Evolutionary conservation across 2,888 invertebrate genomes (phyloP).

Genomic region (Andrena flavipes): DNA sequence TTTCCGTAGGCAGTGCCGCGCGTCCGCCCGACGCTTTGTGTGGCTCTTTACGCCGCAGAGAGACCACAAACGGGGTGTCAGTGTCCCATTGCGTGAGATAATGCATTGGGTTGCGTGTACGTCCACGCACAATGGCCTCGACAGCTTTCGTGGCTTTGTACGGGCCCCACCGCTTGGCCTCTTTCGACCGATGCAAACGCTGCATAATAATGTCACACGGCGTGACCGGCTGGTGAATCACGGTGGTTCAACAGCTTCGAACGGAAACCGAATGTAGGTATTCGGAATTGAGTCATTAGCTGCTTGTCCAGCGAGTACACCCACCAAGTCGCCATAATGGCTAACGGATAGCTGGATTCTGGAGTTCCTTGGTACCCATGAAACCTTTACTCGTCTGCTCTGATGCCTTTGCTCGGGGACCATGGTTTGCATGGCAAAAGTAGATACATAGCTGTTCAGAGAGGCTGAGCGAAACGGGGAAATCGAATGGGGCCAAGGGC

Average conservation of each 20-base stretch:
- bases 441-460: background rate
- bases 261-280: constrained; percentile 36
- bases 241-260: constrained; percentile 47
- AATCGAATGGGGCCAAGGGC: constrained; percentile 16
- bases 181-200: constrained; percentile 69
- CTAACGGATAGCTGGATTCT: background rate
- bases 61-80: constrained; percentile 77
- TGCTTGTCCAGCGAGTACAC: constrained; percentile 12
- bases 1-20: constrained; percentile 57
- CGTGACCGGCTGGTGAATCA: constrained; percentile 69
- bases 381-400: background rate
- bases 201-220: constrained; percentile 72
- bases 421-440: background rate
- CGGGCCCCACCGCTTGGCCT: constrained; percentile 50
- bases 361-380: background rate
- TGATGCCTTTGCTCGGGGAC: constrained; percentile 23
- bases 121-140: constrained; percentile 73
- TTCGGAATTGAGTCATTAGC: constrained; percentile 60
- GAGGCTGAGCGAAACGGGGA: constrained; percentile 24
- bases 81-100: constrained; percentile 78
- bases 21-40: constrained; percentile 69
- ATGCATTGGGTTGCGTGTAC: constrained; percentile 71
- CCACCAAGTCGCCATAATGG: background rate
- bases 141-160: constrained; percentile 71
- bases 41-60: constrained; percentile 71